Evolutionary conservation across 2,888 invertebrate species (phyloP), one percentile per base, ranked within the genome.

Genomic region (Torymus aiolomorphi): DNA sequence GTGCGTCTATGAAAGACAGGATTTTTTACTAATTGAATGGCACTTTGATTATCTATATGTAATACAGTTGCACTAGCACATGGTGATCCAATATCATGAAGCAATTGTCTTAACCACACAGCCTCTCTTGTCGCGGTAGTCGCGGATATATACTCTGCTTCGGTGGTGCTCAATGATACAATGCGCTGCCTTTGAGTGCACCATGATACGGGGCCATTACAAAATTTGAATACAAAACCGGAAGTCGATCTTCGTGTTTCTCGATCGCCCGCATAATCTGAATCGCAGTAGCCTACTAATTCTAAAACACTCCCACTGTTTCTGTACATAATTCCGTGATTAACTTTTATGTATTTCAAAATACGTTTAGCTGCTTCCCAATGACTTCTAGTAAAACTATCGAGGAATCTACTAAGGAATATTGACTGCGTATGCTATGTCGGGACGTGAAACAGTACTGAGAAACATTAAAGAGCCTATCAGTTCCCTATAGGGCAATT

Each of bases 131-230:
- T 81, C 2, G 84, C 83, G 14, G 82, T 78, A 16, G 80, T 81
- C 8, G 87, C 85, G 0, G 86, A 85, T 18, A 87, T 80, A 65
- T 84, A 84, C 63, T 88, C 86, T 2, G 86, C 86, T 66, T 87
- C 86, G 1, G 84, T 84, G 0, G 85, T 84, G 8, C 84, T 84
- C 11, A 11, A 78, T 0, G 84, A 82, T 3, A 85, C 85, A 18
- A 78, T 63, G 10, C 61, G 42, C 74, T 86, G 84, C 56, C 76
- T 61, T 54, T 54, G 54, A 31, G 31, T 31, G 31, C 2, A 3
- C 2, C 1, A 31, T 24, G 31, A 31, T 1, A 31, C 3, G 3
- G 31, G 31, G 5, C 31, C 31, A 3, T 31, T 2, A 31, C 31
- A 31, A 31, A 31, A 3, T 2, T 31, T 31, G 31, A 31, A 31